phyloP scores from a whole-genome alignment of 2,888 invertebrate genomes.

The Drosophila greeni region DNA sequence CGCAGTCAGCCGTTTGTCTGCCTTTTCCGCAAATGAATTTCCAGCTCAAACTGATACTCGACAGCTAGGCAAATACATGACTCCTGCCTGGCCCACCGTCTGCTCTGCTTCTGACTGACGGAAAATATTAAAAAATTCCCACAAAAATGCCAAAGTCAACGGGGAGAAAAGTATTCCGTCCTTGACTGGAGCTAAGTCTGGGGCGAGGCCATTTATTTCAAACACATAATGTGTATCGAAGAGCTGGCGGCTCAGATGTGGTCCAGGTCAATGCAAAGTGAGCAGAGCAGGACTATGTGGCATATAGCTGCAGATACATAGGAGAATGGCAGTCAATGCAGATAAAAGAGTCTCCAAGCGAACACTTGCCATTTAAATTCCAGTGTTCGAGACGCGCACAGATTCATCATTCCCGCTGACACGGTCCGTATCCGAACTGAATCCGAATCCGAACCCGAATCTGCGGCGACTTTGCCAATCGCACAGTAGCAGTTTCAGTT shows the following conservation, averaged over 20 bases:
- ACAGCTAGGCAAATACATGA: slow-evolving; percentile 52
- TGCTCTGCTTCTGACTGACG: slow-evolving; percentile 6
- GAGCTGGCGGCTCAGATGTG: slow-evolving; percentile 27
- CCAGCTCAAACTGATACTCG: slow-evolving; percentile 28
- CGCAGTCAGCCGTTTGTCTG: slow-evolving; percentile 24
- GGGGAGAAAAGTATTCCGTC: slow-evolving; percentile 15
- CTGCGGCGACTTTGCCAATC: slow-evolving; percentile 33
- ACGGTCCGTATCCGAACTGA: slow-evolving; percentile 17
- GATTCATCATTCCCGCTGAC: slow-evolving; percentile 49
- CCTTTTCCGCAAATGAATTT: slow-evolving; percentile 54
- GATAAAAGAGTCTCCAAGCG: slow-evolving; percentile 41
- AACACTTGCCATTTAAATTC: slow-evolving; percentile 61
- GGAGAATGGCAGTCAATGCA: slow-evolving; percentile 52
- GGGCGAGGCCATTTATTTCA: slow-evolving; percentile 41
- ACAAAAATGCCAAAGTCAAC: slow-evolving; percentile 40
- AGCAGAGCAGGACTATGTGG: neutral
- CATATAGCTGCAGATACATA: slow-evolving; percentile 30
- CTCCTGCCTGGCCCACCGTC: neutral
- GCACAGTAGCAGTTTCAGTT: slow-evolving; percentile 74
- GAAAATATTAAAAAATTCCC: slow-evolving; percentile 41
- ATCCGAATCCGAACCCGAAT: slow-evolving; percentile 13
- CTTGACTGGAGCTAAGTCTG: slow-evolving; percentile 12
- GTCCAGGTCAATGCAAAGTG: slow-evolving; percentile 28
- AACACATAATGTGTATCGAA: slow-evolving; percentile 48
- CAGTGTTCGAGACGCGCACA: slow-evolving; percentile 44